A percentile compares a stretch with the other conserved stretches of the same genome.
phyloP scores from a whole-genome alignment of 2,888 invertebrate species.

The Drosophila subsilvestris region DNA sequence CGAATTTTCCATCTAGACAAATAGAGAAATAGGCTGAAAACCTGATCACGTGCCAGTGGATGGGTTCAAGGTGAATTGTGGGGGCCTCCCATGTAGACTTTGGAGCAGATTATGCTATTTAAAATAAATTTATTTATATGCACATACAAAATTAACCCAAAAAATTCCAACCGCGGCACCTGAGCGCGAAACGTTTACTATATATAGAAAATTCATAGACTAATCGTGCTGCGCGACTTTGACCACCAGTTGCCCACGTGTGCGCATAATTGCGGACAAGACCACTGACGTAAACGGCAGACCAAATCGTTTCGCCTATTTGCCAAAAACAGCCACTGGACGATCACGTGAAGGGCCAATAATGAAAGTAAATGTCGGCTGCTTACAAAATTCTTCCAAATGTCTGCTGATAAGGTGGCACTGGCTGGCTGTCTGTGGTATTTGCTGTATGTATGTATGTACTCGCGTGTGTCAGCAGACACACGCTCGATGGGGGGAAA shows the following conservation, averaged over 20 bases:
- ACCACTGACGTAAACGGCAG: slow-evolving; percentile 23
- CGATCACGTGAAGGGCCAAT: slow-evolving; percentile 43
- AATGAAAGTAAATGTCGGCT: slow-evolving; percentile 13
- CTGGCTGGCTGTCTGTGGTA: not conserved
- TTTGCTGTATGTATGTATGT: slow-evolving; percentile 8
- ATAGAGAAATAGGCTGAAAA: not conserved
- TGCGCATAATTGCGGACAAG: slow-evolving; percentile 14
- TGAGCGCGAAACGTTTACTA: not conserved
- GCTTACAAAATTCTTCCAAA: slow-evolving; percentile 5
- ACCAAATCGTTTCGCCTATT: slow-evolving; percentile 18
- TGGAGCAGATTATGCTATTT: no score
- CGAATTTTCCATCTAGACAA: not conserved
- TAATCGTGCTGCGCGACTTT: slow-evolving; percentile 16
- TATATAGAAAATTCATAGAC: not conserved
- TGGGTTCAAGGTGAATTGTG: not conserved
- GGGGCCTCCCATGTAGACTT: no score
- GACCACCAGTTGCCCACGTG: slow-evolving; percentile 61
- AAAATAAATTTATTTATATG: no score
- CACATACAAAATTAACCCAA: no score
- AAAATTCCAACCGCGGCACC: not conserved
- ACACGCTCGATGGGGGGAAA: slow-evolving; percentile 31
- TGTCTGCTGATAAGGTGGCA: slow-evolving; percentile 34
- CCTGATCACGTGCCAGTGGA: not conserved
- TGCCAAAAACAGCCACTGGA: not conserved
- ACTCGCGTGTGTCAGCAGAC: slow-evolving; percentile 9